phyloP scores from a whole-genome alignment of 2,888 invertebrate species.

The Plutella xylostella region DNA sequence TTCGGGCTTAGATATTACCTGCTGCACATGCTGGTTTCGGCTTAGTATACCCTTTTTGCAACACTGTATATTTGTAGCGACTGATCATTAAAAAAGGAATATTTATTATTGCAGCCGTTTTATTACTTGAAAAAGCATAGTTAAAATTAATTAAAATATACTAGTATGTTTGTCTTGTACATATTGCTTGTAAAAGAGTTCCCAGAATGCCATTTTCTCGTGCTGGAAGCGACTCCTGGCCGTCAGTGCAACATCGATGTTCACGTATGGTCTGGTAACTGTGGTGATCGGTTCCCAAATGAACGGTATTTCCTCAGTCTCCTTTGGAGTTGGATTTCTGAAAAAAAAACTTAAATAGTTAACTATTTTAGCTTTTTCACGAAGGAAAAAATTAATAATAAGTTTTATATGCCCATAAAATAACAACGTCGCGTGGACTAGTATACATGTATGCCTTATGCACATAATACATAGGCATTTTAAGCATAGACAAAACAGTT shows the following conservation, averaged over 20 bases:
- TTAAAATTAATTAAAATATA: too few relatives aligned
- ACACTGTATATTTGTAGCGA: too few relatives aligned
- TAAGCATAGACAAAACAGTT: too few relatives aligned
- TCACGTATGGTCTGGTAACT: constrained; percentile 36
- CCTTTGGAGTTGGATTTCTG: constrained; percentile 46
- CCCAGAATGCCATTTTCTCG: constrained; percentile 56
- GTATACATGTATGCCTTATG: not conserved
- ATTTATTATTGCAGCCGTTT: too few relatives aligned
- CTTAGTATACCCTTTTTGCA: too few relatives aligned
- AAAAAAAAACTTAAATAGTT: constrained; percentile 19
- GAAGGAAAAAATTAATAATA: not conserved
- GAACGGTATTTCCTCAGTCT: constrained; percentile 33
- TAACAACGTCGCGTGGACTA: not conserved
- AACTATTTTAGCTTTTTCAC: not conserved
- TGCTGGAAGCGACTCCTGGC: constrained; percentile 37
- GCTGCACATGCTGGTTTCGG: too few relatives aligned
- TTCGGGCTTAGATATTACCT: too few relatives aligned
- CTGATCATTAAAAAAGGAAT: too few relatives aligned
- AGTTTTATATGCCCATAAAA: too few relatives aligned
- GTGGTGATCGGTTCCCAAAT: constrained; percentile 35
- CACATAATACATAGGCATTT: not conserved
- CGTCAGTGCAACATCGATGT: constrained; percentile 38
- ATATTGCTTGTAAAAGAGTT: constrained; percentile 50
- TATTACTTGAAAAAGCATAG: too few relatives aligned
- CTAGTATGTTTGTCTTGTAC: too few relatives aligned